Percentiles rank a stretch among this genome's conserved stretches.
Evolutionary conservation across 2,797 vertebrate genomes (phyloP).

Genomic region (Enteromius anoplus): DNA sequence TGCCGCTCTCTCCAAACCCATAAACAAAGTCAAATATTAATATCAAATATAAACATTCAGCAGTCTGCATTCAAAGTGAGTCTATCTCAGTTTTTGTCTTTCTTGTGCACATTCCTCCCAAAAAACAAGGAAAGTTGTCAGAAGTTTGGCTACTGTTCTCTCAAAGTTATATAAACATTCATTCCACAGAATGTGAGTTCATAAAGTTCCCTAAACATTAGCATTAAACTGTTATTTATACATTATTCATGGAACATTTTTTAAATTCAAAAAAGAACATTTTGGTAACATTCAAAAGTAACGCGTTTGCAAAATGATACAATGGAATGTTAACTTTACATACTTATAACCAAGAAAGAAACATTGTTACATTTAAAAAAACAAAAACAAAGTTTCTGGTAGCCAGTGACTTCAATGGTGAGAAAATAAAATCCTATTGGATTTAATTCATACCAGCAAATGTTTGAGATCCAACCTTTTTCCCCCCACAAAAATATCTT

Average conservation of each 20-base stretch:
- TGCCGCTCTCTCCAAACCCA: not conserved
- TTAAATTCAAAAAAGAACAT: not conserved
- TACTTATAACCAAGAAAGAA: not conserved
- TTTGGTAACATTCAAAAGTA: not conserved
- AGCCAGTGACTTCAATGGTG: not conserved
- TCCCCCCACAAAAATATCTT: not conserved
- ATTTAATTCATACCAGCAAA: not conserved
- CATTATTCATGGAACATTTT: not conserved
- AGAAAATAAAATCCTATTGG: not conserved
- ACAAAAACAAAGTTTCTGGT: not conserved
- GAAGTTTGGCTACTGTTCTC: not conserved
- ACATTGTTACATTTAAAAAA: not conserved
- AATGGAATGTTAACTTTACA: not conserved
- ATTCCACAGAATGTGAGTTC: not conserved
- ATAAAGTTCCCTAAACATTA: not conserved
- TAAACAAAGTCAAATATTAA: constrained; percentile 11
- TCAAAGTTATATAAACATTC: not conserved
- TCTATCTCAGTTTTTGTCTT: not conserved
- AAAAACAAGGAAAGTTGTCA: not conserved
- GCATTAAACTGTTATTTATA: not conserved
- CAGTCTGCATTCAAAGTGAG: constrained; percentile 37
- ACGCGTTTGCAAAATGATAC: not conserved
- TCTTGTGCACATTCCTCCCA: not conserved
- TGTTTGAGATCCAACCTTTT: no score
- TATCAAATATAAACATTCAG: not conserved